phyloP scores from a whole-genome alignment of 2,888 invertebrate species.

The Noctua pronuba region DNA sequence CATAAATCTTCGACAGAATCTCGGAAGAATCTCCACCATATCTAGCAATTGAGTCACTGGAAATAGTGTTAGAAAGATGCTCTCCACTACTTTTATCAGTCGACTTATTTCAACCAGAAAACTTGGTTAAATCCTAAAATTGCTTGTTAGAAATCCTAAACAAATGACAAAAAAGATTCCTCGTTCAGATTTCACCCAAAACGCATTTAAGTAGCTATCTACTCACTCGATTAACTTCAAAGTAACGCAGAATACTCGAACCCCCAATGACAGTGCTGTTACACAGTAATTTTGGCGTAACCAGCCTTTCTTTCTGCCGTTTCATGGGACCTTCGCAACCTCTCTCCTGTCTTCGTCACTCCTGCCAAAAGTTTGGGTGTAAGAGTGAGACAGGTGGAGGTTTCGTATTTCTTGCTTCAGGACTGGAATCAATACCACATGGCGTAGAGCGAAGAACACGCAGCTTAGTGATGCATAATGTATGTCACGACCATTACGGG shows the following conservation, averaged over 20 bases:
- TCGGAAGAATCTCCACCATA: neutral
- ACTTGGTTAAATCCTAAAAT: neutral
- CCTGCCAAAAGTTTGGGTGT: conserved; percentile 12
- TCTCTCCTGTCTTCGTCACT: conserved; percentile 43
- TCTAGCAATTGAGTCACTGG: conserved; percentile 17
- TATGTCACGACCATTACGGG: conserved; percentile 60
- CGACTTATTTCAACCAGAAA: neutral
- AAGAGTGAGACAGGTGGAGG: conserved; percentile 53
- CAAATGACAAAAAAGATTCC: neutral
- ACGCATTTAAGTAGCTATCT: conserved; percentile 34
- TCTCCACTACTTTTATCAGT: neutral
- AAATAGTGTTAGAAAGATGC: conserved; percentile 1
- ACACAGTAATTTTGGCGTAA: conserved; percentile 52
- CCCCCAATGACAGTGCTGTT: conserved; percentile 49
- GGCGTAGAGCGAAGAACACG: conserved; percentile 57
- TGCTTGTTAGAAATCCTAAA: conserved; percentile 14
- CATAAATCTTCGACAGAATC: conserved; percentile 32
- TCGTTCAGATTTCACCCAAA: conserved; percentile 26
- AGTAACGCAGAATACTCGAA: conserved; percentile 49
- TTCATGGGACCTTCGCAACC: conserved; percentile 36
- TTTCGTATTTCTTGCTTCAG: conserved; percentile 42
- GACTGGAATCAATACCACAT: conserved; percentile 65
- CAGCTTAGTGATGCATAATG: conserved; percentile 67
- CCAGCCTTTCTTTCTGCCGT: conserved; percentile 49
- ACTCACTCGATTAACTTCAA: conserved; percentile 49